Conservation (phyloP, 2,888 invertebrate species). For the Drepanosiphum platanoidis region DNA sequence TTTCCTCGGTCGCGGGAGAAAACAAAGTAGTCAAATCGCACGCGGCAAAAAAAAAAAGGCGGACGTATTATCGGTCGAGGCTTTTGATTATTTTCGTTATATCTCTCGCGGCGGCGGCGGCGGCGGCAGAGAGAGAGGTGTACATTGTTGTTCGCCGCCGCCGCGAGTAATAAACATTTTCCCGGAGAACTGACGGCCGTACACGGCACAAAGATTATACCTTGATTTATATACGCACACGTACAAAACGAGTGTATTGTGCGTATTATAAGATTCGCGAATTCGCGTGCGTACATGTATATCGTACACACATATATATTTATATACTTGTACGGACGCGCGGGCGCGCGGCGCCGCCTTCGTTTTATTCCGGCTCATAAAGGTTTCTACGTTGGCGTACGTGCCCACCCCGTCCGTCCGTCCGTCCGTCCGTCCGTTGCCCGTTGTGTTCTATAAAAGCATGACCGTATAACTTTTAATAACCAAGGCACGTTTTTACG, state of each 20-base stretch:
- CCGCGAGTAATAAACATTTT: conserved; percentile 31
- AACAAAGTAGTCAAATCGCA: too few relatives aligned
- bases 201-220: conserved; percentile 28
- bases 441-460: conserved; percentile 39
- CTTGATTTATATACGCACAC: conserved; percentile 12
- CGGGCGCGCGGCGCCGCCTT: neutral
- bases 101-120: too few relatives aligned
- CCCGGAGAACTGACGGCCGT: neutral
- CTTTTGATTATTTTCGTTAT: too few relatives aligned
- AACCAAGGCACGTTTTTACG: conserved; percentile 62
- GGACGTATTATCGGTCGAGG: too few relatives aligned
- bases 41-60: too few relatives aligned
- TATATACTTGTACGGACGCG: neutral
- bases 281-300: neutral
- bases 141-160: too few relatives aligned
- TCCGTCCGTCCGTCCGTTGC: neutral
- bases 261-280: neutral
- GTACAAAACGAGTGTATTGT: neutral
- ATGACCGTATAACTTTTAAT: conserved; percentile 62
- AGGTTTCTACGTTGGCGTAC: conserved; percentile 35
- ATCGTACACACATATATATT: neutral
- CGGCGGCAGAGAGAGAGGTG: too few relatives aligned
- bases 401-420: neutral
- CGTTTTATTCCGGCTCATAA: conserved; percentile 59
- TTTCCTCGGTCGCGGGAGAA: too few relatives aligned